Conservation (phyloP, 2,113 vertebrate species). For the Strix uralensis region DNA sequence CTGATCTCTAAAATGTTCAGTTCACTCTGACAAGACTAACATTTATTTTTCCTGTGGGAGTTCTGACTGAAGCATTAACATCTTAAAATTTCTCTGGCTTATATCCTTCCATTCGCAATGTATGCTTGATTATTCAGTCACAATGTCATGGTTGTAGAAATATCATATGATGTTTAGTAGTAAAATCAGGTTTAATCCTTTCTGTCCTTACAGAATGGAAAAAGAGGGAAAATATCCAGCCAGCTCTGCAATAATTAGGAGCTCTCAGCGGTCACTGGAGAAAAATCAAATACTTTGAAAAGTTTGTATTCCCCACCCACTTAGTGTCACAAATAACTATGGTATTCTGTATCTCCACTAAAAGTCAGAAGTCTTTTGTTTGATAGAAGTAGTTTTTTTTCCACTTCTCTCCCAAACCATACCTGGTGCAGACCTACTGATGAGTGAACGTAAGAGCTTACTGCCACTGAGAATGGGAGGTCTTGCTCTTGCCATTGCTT, state of each 20-base stretch:
- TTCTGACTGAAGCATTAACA: background rate
- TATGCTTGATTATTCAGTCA: background rate
- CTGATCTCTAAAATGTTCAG: background rate
- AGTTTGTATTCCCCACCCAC: background rate
- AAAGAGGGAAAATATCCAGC: background rate
- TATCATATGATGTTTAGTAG: background rate
- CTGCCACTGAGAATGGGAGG: background rate
- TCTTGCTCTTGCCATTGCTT: fast-evolving
- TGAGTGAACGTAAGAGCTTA: background rate
- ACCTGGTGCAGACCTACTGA: background rate
- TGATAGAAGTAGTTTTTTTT: background rate
- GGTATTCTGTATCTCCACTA: background rate
- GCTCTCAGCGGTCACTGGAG: background rate
- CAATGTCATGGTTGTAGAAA: background rate
- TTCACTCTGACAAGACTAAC: background rate
- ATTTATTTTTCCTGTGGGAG: background rate
- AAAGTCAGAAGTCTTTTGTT: background rate
- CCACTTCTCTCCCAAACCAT: background rate
- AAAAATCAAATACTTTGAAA: background rate
- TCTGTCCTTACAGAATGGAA: background rate
- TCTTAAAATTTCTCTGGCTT: background rate
- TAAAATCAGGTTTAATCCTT: background rate
- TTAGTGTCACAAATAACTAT: background rate
- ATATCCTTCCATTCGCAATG: background rate
- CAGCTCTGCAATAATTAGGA: background rate